A percentile compares a stretch with the other conserved stretches of the same genome.
Conservation (phyloP, 2,797 vertebrate genomes). For the Potorous gilbertii region DNA sequence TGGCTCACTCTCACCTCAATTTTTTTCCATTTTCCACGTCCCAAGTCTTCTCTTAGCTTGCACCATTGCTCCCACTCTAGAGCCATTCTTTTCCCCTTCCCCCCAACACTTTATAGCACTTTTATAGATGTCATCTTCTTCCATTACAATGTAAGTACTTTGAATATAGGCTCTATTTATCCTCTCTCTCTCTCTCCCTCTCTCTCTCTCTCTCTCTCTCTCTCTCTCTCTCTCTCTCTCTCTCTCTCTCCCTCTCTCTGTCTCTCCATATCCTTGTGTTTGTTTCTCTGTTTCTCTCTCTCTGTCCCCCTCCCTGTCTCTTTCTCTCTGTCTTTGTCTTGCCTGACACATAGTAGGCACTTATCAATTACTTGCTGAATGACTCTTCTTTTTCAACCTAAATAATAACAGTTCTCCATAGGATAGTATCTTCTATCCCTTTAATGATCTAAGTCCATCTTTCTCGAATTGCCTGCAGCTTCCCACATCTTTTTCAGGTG, state of each 20-base stretch:
- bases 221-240: too few species aligned
- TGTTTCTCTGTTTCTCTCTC: too few species aligned
- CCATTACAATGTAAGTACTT: not conserved
- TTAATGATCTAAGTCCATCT: not conserved
- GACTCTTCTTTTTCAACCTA: not conserved
- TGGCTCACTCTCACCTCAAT: not conserved
- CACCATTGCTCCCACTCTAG: not conserved
- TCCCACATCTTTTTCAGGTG: not conserved
- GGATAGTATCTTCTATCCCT: not conserved
- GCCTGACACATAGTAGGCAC: too few species aligned
- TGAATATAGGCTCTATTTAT: not conserved
- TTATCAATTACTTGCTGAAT: not conserved
- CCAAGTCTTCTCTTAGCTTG: not conserved
- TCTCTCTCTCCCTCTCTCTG: too few species aligned
- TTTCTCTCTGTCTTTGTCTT: too few species aligned
- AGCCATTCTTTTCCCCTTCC: not conserved
- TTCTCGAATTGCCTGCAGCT: not conserved
- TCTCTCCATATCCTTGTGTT: too few species aligned
- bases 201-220: too few species aligned
- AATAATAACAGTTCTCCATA: not conserved
- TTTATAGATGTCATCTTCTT: not conserved
- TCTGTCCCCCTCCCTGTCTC: too few species aligned
- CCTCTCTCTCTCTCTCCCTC: too few species aligned
- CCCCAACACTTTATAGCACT: not conserved
- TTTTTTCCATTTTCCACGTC: not conserved